Evolutionary conservation across 2,888 invertebrate genomes (phyloP).

Genomic region (Acholoe squamosa): DNA sequence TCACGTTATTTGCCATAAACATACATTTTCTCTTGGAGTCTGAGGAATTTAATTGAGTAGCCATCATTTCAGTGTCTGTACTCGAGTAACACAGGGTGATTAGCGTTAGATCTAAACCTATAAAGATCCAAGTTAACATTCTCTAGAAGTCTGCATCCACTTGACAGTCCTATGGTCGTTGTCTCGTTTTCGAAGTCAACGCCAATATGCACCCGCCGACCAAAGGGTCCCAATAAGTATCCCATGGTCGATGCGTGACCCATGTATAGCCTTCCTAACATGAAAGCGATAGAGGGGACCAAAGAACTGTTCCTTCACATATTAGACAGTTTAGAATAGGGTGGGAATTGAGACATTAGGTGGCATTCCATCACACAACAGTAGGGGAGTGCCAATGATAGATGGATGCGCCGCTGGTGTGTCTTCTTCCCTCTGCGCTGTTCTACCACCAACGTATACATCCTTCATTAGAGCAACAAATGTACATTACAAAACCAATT

Average conservation of each 20-base stretch:
- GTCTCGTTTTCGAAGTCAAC: conserved; percentile 35
- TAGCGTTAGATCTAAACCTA: not conserved
- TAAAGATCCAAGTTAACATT: not conserved
- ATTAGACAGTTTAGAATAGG: not conserved
- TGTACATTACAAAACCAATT: too few species aligned
- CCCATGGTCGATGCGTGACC: not conserved
- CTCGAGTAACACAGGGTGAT: too few species aligned
- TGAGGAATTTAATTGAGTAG: too few species aligned
- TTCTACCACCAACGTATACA: conserved; percentile 18
- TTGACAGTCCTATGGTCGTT: not conserved
- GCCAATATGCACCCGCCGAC: not conserved
- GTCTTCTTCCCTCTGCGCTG: conserved; percentile 43
- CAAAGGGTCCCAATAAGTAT: not conserved
- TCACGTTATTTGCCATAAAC: too few species aligned
- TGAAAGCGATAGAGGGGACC: not conserved
- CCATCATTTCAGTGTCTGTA: too few species aligned
- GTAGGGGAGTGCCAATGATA: conserved; percentile 21
- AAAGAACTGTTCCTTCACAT: not conserved
- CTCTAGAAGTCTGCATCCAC: conserved; percentile 1
- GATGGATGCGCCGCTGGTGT: conserved; percentile 47
- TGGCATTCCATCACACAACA: conserved; percentile 39
- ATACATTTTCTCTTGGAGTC: too few species aligned
- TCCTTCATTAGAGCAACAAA: not conserved
- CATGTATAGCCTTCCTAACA: too few species aligned
- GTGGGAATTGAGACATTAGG: not conserved